Evolutionary conservation across 2,888 invertebrate genomes (phyloP), one percentile per base, ranked within the genome.

Genomic region (Tolmerus cingulatus): DNA sequence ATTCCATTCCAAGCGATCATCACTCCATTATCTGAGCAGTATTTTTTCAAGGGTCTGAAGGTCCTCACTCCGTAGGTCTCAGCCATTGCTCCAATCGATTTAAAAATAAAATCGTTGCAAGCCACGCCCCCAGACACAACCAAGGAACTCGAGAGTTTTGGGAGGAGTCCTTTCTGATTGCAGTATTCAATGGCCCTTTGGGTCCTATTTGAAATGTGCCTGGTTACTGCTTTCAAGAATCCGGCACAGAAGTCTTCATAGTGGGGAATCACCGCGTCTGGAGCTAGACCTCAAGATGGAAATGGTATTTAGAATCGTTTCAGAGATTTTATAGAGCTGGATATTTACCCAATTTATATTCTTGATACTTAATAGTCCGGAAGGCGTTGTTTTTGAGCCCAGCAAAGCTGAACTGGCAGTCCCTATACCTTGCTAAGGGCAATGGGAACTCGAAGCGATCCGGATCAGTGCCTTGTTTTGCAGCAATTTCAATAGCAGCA

Each of bases 1-100:
- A 98, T 93, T 9, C 98, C 99, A 94, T 98, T 98, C 98, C 99
- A 99, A 23, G 99, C 99, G 90, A 99, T 97, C 99, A 99, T 99
- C 46, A 98, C 95, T 8, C 99, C 99, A 94, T 99, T 99, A 92
- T 99, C 99, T 0, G 98, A 98, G 91, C 99, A 99, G 12, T 98
- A 94, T 90, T 94, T 94, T 30, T 96, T 95, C 3, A 97, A 96
- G 16, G 99, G 98, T 87, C 96, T 94, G 87, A 95, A 93, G 5
- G 97, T 93, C 90, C 93, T 93, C 90, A 95, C 97, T 1, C 94
- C 94, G 90, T 94, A 93, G 89, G 95, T 93, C 19, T 93, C 90
- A 89, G 97, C 96, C 88, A 98, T 91, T 79, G 95, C 92, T 90
- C 94, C 90, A 23, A 99, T 92, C 82, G 95, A 95, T 89, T 94